Evolutionary conservation across 1,140 invertebrate genomes (phyloP), one percentile per base, ranked within the genome.

Genomic region (Nasonia vitripennis): DNA sequence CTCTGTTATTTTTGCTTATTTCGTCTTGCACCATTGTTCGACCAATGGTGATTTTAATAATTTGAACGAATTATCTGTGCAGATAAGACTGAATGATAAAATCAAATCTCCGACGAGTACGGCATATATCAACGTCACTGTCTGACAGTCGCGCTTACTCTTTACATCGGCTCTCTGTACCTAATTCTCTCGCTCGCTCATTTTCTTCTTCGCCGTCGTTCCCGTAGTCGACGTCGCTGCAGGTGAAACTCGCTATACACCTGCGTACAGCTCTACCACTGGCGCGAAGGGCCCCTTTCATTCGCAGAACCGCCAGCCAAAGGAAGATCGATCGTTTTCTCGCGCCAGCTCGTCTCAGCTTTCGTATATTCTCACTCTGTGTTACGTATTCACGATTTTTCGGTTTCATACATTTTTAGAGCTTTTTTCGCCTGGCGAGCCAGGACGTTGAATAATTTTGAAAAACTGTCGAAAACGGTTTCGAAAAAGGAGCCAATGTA

Each of bases 301-400:
- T 31, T 75, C 31, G 55, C 17, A 41, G 1, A 62, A 71, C 51
- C 77, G 67, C 81, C 51, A 84, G 67, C 55, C 78, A 71, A 79
- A 84, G 83, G 77, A 80, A 84, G 77, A 84, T 84, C 77, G 83
- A 84, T 84, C 83, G 75, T 74, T 67, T 67, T 78, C 10, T 62
- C 48, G 41, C 62, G 6, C 1, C 78, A 27, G 12, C 41, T 67
- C n/a, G 27, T 37, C 27, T 82, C 41, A 23, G 37, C 2, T 34
- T 20, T 20, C 73, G 34, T 41, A 37, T 75, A 37, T 75, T 75
- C 45, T 75, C 34, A 62, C 17, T 62, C 20, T 62, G 41, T 45
- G 9, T 45, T 45, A 45, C 9, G 5, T 20, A 62, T 62, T 62
- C 55, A n/a, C 55, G 20, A 62, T 62, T 62, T 62, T n/a, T 62